Percentiles rank a stretch among this genome's conserved stretches.
Evolutionary conservation across 2,797 vertebrate genomes (phyloP).

Genomic region (Scarus forsteni): DNA sequence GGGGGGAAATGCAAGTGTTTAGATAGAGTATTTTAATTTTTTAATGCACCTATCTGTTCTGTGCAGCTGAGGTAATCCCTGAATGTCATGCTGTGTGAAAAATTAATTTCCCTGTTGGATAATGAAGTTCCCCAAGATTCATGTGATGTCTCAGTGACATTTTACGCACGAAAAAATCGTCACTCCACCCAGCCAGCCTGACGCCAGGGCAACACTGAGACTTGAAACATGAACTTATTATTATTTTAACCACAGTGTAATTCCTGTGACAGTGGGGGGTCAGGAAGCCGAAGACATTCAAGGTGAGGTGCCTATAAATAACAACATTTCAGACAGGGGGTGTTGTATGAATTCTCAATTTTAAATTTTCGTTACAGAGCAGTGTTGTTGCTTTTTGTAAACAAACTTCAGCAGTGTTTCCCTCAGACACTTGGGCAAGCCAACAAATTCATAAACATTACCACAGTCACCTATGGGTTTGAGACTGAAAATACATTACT

Average conservation of each 20-base stretch:
- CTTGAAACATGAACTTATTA: background rate
- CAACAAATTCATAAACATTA: no score
- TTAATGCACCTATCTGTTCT: constrained; percentile 37
- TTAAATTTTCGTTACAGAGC: no score
- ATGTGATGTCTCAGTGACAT: constrained; percentile 20
- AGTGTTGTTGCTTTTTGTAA: no score
- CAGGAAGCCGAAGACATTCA: constrained; percentile 4
- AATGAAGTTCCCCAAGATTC: constrained; percentile 34
- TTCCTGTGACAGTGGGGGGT: background rate
- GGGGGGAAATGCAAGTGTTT: constrained; percentile 22
- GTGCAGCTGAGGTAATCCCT: constrained; percentile 24
- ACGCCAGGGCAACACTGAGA: background rate
- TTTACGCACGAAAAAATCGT: constrained; percentile 2
- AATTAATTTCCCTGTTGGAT: constrained; percentile 35
- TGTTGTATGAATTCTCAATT: no score
- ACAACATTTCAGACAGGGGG: background rate
- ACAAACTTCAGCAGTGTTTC: no score
- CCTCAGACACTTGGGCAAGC: no score
- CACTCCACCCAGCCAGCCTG: background rate
- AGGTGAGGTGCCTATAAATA: background rate
- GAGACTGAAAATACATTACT: no score
- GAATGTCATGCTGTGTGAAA: constrained; percentile 38
- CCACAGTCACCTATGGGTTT: no score
- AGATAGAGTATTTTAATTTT: constrained; percentile 39
- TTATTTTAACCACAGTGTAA: constrained; percentile 9